Base-by-base conservation (phyloP, 2,888 invertebrate species). In the Scaptomyza parva region DNA sequence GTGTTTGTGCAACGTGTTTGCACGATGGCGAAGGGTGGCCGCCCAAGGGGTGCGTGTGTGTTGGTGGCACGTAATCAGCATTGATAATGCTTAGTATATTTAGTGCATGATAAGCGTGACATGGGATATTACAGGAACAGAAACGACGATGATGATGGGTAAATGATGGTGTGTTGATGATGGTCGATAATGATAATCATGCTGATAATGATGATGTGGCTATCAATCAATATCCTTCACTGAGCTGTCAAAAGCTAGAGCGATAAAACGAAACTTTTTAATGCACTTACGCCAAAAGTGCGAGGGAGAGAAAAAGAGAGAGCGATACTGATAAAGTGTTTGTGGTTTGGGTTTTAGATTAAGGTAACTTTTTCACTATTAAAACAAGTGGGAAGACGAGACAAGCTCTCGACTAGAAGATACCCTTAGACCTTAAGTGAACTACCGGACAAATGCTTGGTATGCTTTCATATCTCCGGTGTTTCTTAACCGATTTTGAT, bases 1-100 rank as follows among this genome's bases (percentile, higher is more conserved):
- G 80, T 86, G 62, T 83, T 71, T 86, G 63, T 52, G 54, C 48
- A 71, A 58, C 68, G 58, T 50, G 62, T 37, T 55, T 58, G 5
- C n/a, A 17, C 5, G 17, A 5, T 6, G 17, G 37, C 17, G 17
- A 50, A 50, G 17, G 12, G n/a, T 12, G 30, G 4, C 30, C 3
- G 3, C 3, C n/a, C 6, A 35, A 35, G n/a, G 14, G 17, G 28
- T 8, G 18, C 1, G 11, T 37, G 30, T 14, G 55, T 26, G 17
- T 11, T 26, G 41, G 17, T 26, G 63, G 44, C 68, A 57, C 47
- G 65, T 58, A 72, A 77, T 77, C 66, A 76, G 58, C 73, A 44
- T 66, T 73, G 67, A 73, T 72, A 77, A 60, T 43, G 78, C 67
- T 60, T 17, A 39, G 33, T 39, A 11, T 51, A 51, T 68, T 44